A percentile compares a stretch with the other conserved stretches of the same genome.
These are phyloP conservation scores for Bombus vancouverensis DNA, from an alignment of 1,140 invertebrate genomes.

Conservation along the genomic window DNA sequence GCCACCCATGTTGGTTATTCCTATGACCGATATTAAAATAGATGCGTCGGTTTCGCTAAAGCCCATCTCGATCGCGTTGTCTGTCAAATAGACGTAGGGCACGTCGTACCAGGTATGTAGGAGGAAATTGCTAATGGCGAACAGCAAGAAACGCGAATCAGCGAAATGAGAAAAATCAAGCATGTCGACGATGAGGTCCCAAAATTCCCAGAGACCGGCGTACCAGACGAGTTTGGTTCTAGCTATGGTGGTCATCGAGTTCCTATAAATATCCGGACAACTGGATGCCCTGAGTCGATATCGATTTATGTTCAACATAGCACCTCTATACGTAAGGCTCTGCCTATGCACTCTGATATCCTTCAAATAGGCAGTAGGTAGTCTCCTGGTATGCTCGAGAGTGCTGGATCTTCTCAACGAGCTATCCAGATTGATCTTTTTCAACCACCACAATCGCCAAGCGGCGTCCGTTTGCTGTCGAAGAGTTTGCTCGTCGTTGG, in stretches of 20 bases:
- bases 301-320: constrained; percentile 92
- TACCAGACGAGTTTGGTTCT: constrained; percentile 90
- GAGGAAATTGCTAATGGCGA: constrained; percentile 92
- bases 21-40: constrained; percentile 92
- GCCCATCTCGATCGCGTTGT: constrained; percentile 88
- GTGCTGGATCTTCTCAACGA: constrained; percentile 78
- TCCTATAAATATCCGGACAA: constrained; percentile 93
- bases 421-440: constrained; percentile 77
- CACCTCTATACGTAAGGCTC: constrained; percentile 92
- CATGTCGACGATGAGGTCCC: constrained; percentile 89
- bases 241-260: constrained; percentile 93
- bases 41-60: constrained; percentile 89
- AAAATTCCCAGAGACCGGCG: constrained; percentile 89
- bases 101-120: constrained; percentile 95
- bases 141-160: constrained; percentile 89
- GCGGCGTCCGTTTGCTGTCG: constrained; percentile 79
- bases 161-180: constrained; percentile 91
- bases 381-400: constrained; percentile 78
- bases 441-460: constrained; percentile 83
- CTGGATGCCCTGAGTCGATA: constrained; percentile 92
- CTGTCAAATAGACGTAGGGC: constrained; percentile 92
- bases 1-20: constrained; percentile 93
- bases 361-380: constrained; percentile 86
- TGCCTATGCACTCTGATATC: constrained; percentile 88
- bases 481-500: constrained; percentile 67